Base-by-base conservation (phyloP, 2,797 vertebrate genomes). In the Rhincodon typus region DNA sequence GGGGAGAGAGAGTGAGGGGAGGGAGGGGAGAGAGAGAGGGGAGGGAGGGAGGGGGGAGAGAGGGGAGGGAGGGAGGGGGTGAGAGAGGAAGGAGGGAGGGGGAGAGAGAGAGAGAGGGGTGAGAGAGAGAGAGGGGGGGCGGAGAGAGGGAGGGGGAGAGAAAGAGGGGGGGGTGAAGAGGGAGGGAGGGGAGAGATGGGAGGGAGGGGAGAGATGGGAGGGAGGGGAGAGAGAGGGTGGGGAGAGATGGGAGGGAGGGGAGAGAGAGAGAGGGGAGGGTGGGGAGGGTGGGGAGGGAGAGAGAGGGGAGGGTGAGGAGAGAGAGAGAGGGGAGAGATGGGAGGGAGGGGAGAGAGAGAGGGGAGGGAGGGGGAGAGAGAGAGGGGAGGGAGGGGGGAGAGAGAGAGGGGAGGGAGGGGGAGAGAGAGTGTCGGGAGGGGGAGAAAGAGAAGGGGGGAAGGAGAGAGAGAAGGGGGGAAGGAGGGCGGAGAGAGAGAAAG, bases 351-450 rank as follows among this genome's bases (percentile, higher is more conserved):
- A 0, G 27, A 19, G 42, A 19, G 7, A 50, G 23, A 5, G 1
- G 0, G 3, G 3, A 0, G 0, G 3, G 77, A 12, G 5, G 42
- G 25, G 3, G 38, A 1, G 25, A 1, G 3, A 0, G 10, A 1
- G 90, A 13, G n/a, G 57, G 62, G 62, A 1, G n/a, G 19, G 5
- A 10, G 23, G 5, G 30, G 27, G 0, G 13, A 25, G 0, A 23
- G 17, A 25, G 4, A 0, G 3, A 13, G 62, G 0, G 0, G 27
- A 19, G 42, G 7, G 7, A 50, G 23, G 5, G 1, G 0, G 3
- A 8, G 25, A 0, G 38, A 1, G 25, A 1, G 3, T 23, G 2
- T 38, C 19, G 21, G 79, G 17, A 0, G 10, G 10, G 90, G 4
- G 0, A 0, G 27, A 19, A 25, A 19, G 7, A 50, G 23, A 5